Percentiles rank a stretch among this genome's conserved stretches.
Evolutionary conservation across 2,797 vertebrate species (phyloP).

Genomic region (Oryzias sinensis): DNA sequence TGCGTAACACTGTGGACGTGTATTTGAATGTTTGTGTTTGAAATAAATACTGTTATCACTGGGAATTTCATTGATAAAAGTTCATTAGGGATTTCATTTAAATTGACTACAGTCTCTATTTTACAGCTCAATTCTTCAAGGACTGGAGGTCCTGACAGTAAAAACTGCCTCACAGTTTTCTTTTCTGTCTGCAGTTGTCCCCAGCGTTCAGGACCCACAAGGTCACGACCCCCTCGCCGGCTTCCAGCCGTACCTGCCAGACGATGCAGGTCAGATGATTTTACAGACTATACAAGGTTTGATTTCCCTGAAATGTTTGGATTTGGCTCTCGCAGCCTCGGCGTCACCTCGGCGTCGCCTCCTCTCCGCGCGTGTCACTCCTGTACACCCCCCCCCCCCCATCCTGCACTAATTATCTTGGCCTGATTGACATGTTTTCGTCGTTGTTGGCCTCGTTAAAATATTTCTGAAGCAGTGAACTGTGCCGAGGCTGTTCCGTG

Average conservation of each 20-base stretch:
- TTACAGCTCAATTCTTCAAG: too few species aligned
- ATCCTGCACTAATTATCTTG: constrained; percentile 65
- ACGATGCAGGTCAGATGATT: constrained; percentile 69
- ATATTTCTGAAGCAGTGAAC: constrained; percentile 66
- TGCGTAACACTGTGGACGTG: too few species aligned
- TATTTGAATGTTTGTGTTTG: too few species aligned
- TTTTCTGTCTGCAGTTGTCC: constrained; percentile 76
- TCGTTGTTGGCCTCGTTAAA: constrained; percentile 69
- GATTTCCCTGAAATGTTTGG: too few species aligned
- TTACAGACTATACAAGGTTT: too few species aligned
- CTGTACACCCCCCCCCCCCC: constrained; percentile 1
- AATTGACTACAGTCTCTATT: too few species aligned
- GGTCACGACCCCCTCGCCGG: constrained; percentile 74
- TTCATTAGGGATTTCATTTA: too few species aligned
- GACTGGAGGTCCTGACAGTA: not conserved
- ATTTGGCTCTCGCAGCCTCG: not conserved
- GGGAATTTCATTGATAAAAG: too few species aligned
- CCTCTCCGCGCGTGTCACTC: constrained; percentile 37
- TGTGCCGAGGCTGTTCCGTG: constrained; percentile 39
- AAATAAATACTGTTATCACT: too few species aligned
- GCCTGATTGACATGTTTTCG: constrained; percentile 65
- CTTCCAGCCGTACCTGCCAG: constrained; percentile 69
- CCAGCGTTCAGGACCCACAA: constrained; percentile 83
- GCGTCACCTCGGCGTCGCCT: too few species aligned
- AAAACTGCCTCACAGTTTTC: not conserved